These are phyloP conservation scores for Chrysopilus asiliformis DNA, from an alignment of 2,888 invertebrate genomes.

Conservation along the genomic window DNA sequence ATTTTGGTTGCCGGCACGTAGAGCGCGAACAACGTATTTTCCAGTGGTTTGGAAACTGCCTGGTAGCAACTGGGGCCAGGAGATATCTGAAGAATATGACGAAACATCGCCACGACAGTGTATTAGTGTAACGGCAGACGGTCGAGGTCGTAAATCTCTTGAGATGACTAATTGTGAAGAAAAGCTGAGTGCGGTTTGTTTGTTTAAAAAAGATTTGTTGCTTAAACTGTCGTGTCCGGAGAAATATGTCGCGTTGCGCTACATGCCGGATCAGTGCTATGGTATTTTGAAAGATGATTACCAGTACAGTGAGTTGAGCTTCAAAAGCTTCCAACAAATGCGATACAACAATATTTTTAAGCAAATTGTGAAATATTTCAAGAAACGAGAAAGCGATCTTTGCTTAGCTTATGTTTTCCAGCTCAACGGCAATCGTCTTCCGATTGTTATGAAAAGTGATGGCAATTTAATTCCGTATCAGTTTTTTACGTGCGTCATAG, in stretches of 20 bases:
- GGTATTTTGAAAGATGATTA: conserved; percentile 15
- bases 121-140: conserved; percentile 10
- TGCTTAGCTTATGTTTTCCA: neutral
- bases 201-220: conserved; percentile 18
- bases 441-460: neutral
- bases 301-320: neutral
- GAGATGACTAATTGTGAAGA: conserved; percentile 17
- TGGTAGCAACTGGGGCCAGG: conserved; percentile 30
- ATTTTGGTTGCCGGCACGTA: conserved; percentile 42
- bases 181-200: conserved; percentile 21
- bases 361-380: neutral
- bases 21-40: conserved; percentile 36
- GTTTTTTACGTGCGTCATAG: neutral
- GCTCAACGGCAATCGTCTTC: neutral
- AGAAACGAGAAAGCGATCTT: neutral
- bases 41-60: conserved; percentile 38
- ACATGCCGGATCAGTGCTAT: conserved; percentile 24
- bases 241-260: conserved; percentile 21
- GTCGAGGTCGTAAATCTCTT: neutral
- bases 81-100: conserved; percentile 16
- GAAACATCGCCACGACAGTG: conserved; percentile 21
- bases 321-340: neutral
- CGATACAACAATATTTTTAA: neutral
- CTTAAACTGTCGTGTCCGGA: conserved; percentile 21
- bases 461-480: neutral